phyloP scores from a whole-genome alignment of 2,113 vertebrate species.

The Hyperopisus bebe region DNA sequence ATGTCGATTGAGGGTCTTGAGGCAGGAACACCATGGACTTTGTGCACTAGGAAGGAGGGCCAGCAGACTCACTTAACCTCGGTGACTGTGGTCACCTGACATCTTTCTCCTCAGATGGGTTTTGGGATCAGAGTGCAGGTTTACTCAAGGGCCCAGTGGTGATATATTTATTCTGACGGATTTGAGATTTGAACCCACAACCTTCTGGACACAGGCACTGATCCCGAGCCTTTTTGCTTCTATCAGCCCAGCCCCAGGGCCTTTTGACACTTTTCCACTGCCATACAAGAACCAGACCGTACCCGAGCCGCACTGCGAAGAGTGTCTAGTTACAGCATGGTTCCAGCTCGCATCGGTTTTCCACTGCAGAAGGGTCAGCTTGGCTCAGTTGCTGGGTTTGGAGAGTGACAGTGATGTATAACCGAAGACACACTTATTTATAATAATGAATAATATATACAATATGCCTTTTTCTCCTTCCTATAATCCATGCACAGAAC shows the following conservation, averaged over 20 bases:
- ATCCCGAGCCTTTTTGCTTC: constrained; percentile 47
- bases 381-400: not conserved
- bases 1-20: not conserved
- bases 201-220: not conserved
- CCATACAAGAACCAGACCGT: not conserved
- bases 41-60: not conserved
- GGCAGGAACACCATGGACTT: not conserved
- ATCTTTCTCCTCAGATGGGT: not conserved
- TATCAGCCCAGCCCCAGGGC: constrained; percentile 43
- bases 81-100: not conserved
- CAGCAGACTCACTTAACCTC: not conserved
- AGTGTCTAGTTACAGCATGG: not conserved
- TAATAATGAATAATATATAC: not conserved
- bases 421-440: not conserved
- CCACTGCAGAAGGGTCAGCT: not conserved
- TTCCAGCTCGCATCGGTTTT: not conserved
- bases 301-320: not conserved
- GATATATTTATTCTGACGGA: not conserved
- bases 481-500: not conserved
- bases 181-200: not conserved
- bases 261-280: not conserved
- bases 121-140: not conserved
- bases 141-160: not conserved
- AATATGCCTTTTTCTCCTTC: not conserved
- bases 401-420: not conserved